A percentile compares a stretch with the other conserved stretches of the same genome.
phyloP scores from a whole-genome alignment of 2,113 vertebrate species.

The Sceloporus tristichus region DNA sequence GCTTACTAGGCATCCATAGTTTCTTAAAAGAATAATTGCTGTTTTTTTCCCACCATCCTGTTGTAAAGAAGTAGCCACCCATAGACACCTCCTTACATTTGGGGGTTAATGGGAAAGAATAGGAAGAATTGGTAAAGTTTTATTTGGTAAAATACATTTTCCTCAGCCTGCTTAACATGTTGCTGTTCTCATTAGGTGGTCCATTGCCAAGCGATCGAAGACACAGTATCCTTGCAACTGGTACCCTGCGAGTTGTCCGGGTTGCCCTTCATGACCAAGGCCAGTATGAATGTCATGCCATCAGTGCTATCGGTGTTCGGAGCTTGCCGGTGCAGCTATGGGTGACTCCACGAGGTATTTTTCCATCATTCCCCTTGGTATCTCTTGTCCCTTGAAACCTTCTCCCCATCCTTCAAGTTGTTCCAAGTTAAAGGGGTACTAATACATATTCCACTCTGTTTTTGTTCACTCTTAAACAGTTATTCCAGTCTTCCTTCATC shows the following conservation, averaged over 20 bases:
- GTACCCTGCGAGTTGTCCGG: constrained; percentile 67
- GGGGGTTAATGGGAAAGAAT: neutral
- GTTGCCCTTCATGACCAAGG: constrained; percentile 75
- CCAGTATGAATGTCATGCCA: constrained; percentile 77
- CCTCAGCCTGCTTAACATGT: neutral
- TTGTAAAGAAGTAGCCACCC: too few relatives aligned
- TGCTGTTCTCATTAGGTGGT: constrained; percentile 53
- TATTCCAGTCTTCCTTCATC: constrained; percentile 73
- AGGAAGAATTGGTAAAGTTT: too few relatives aligned
- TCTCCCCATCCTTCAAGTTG: too few relatives aligned
- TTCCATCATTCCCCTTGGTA: neutral
- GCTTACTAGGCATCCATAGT: too few relatives aligned
- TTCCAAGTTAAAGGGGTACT: neutral
- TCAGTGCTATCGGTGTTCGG: constrained; percentile 69
- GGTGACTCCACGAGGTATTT: constrained; percentile 70
- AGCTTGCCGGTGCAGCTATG: constrained; percentile 60
- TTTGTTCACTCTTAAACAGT: constrained; percentile 52
- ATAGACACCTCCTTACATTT: too few relatives aligned
- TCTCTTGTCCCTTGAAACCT: neutral
- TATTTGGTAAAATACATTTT: neutral
- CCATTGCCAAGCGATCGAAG: constrained; percentile 68
- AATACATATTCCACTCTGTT: accelerated
- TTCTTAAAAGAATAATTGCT: too few relatives aligned
- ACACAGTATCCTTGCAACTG: constrained; percentile 71
- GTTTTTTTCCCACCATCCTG: too few relatives aligned